These are phyloP conservation scores for Leptopilina clavipes DNA, from an alignment of 1,140 invertebrate genomes.

Conservation along the genomic window DNA sequence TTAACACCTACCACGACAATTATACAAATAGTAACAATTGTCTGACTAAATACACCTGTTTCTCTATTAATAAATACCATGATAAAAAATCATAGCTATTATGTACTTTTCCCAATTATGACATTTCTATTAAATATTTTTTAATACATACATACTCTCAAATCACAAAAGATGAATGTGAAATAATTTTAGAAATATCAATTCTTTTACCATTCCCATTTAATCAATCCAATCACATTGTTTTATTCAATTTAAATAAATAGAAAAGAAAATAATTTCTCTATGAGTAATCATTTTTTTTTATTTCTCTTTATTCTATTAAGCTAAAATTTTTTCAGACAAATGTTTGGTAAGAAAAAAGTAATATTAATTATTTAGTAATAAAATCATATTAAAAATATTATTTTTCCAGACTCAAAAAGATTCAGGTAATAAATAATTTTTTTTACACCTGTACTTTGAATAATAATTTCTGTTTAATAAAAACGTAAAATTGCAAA, in stretches of 20 bases:
- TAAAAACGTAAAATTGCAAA: background rate
- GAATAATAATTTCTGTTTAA: background rate
- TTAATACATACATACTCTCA: background rate
- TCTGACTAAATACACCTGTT: background rate
- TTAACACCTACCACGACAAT: constrained; percentile 39
- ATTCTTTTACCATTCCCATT: background rate
- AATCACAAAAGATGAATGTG: background rate
- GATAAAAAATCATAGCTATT: background rate
- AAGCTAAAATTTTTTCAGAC: too few species aligned
- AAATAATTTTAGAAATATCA: background rate
- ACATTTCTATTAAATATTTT: background rate
- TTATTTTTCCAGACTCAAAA: too few species aligned
- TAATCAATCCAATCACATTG: too few species aligned
- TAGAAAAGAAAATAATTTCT: too few species aligned
- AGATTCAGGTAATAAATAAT: background rate
- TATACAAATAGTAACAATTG: constrained; percentile 23
- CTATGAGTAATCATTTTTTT: too few species aligned
- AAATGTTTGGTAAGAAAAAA: too few species aligned
- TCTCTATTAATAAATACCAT: constrained; percentile 11
- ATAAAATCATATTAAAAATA: too few species aligned
- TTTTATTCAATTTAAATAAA: too few species aligned
- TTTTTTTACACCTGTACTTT: background rate
- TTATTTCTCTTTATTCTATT: too few species aligned
- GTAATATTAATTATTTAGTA: too few species aligned
- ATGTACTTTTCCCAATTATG: background rate